Conservation (phyloP, 2,113 vertebrate species). For the Pomatorhinus ruficollis region DNA sequence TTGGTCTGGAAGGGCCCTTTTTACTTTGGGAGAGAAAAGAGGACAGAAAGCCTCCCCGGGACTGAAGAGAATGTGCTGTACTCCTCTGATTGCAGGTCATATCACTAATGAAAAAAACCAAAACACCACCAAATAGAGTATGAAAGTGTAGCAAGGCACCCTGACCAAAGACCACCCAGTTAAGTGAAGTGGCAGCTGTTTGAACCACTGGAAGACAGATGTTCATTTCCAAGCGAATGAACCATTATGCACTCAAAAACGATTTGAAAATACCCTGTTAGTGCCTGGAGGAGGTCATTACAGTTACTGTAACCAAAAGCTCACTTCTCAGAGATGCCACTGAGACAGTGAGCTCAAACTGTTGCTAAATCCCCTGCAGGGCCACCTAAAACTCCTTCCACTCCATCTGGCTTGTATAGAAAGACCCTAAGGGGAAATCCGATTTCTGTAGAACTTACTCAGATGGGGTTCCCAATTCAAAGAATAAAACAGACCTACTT, state of each 20-base stretch:
- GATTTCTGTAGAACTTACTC: not conserved
- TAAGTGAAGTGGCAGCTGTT: not conserved
- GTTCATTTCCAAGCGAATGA: not conserved
- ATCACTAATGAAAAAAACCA: conserved; percentile 75
- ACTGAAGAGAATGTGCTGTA: conserved; percentile 78
- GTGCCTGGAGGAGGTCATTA: not conserved
- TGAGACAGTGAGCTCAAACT: not conserved
- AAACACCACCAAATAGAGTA: not conserved
- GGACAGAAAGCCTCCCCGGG: conserved; percentile 86
- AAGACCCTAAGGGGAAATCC: not conserved
- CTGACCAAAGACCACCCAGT: not conserved
- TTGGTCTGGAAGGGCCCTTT: conserved; percentile 77
- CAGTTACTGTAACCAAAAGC: not conserved
- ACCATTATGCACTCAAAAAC: not conserved
- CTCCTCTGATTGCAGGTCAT: conserved; percentile 88
- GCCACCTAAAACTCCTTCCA: not conserved
- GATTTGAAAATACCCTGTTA: not conserved
- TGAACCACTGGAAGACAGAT: not conserved
- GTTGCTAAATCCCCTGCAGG: not conserved
- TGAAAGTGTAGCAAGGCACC: not conserved
- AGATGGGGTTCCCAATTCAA: not conserved
- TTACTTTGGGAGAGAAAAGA: conserved; percentile 88
- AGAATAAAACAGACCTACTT: not conserved
- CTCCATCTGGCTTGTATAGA: not conserved
- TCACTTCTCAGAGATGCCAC: not conserved